A percentile compares a stretch with the other conserved stretches of the same genome.
phyloP scores from a whole-genome alignment of 2,113 vertebrate species.

The Clinocottus analis region DNA sequence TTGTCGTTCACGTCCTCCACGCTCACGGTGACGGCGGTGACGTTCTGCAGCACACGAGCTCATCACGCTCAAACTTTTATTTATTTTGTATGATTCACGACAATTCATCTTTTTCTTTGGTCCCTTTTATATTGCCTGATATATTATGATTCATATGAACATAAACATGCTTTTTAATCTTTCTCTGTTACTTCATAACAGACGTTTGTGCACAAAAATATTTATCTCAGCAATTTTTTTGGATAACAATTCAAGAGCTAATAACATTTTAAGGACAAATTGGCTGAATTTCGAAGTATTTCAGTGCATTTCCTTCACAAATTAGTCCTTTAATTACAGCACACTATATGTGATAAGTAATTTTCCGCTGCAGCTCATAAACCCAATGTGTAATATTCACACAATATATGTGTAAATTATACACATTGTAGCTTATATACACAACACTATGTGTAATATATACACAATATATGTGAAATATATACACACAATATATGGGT shows the following conservation, averaged over 20 bases:
- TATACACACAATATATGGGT: too few relatives aligned
- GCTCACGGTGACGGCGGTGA: constrained; percentile 76
- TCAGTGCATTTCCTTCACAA: too few relatives aligned
- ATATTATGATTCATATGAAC: too few relatives aligned
- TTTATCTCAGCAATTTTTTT: neutral
- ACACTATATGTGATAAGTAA: neutral
- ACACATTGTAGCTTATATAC: neutral
- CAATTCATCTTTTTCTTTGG: neutral
- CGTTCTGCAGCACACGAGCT: constrained; percentile 78
- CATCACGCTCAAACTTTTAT: too few relatives aligned
- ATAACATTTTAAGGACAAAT: neutral
- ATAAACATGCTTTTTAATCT: too few relatives aligned
- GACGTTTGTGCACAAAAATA: neutral
- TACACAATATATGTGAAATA: too few relatives aligned
- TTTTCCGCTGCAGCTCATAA: neutral
- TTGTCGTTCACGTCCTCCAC: constrained; percentile 64
- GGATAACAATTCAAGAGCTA: neutral
- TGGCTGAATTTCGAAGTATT: too few relatives aligned
- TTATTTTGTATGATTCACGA: too few relatives aligned
- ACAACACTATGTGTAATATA: too few relatives aligned
- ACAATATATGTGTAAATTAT: neutral
- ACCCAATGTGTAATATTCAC: too few relatives aligned
- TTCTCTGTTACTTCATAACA: too few relatives aligned
- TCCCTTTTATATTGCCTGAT: neutral
- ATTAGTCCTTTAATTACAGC: too few relatives aligned